Evolutionary conservation across 2,888 invertebrate species (phyloP).

Genomic region (Amorpha juglandis): DNA sequence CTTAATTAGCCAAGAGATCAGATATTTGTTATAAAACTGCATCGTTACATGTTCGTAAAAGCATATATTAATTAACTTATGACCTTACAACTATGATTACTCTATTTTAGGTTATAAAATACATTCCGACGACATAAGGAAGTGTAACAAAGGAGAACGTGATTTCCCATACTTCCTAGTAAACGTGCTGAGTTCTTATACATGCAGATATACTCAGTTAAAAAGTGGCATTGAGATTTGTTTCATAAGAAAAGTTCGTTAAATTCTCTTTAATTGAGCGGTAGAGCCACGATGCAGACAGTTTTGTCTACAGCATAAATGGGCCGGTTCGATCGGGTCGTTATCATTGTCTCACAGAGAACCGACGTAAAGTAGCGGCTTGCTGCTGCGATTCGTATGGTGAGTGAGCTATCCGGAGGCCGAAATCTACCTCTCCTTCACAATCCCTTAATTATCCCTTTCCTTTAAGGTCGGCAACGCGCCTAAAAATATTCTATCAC

Average conservation of each 20-base stretch:
- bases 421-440: too few relatives aligned
- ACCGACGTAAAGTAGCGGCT: too few relatives aligned
- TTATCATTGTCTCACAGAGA: too few relatives aligned
- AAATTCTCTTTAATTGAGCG: neutral
- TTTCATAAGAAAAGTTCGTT: neutral
- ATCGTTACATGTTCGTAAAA: neutral
- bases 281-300: too few relatives aligned
- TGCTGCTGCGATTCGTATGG: too few relatives aligned
- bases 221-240: neutral
- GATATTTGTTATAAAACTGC: neutral
- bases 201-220: neutral
- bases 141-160: constrained; percentile 22
- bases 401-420: too few relatives aligned
- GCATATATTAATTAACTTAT: neutral
- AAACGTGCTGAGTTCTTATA: neutral
- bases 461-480: too few relatives aligned
- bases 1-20: too few relatives aligned
- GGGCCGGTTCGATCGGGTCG: too few relatives aligned
- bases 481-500: too few relatives aligned
- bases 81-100: constrained; percentile 2
- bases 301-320: too few relatives aligned
- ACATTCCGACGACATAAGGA: neutral
- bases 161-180: constrained; percentile 4
- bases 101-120: constrained; percentile 11
- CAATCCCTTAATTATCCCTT: too few relatives aligned